These are phyloP conservation scores for Lochmaea capreae DNA, from an alignment of 2,888 invertebrate species.

Conservation along the genomic window DNA sequence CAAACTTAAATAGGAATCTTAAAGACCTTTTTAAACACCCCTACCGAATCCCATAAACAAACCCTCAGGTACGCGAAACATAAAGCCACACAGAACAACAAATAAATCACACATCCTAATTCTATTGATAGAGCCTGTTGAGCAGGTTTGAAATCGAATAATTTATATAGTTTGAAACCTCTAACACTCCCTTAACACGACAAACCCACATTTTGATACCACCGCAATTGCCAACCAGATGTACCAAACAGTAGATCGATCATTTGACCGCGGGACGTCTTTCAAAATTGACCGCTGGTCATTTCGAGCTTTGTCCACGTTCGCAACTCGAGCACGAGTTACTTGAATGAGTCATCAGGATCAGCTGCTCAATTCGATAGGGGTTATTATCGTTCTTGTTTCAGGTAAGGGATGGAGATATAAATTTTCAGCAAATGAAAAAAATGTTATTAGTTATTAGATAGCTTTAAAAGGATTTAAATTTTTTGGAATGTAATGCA, in stretches of 20 bases:
- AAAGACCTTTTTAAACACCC: background rate
- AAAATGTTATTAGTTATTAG: too few relatives aligned
- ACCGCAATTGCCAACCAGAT: conserved; percentile 48
- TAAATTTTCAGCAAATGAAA: background rate
- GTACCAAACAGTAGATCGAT: conserved; percentile 59
- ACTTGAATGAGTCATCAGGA: conserved; percentile 62
- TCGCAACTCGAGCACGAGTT: conserved; percentile 57
- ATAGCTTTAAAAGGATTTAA: too few relatives aligned
- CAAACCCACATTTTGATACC: conserved; percentile 37
- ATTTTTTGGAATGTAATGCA: too few relatives aligned
- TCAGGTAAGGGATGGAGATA: background rate
- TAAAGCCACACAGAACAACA: background rate
- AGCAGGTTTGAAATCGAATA: conserved; percentile 27
- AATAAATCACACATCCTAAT: conserved; percentile 25
- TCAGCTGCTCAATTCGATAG: conserved; percentile 57
- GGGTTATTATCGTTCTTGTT: conserved; percentile 7
- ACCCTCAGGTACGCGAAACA: background rate
- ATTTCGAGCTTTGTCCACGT: conserved; percentile 58
- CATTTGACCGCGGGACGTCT: conserved; percentile 62
- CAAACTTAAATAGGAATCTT: background rate
- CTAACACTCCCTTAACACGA: conserved; percentile 35
- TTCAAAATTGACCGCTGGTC: conserved; percentile 63
- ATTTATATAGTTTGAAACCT: conserved; percentile 31
- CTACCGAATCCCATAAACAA: background rate
- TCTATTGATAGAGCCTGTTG: conserved; percentile 27